phyloP scores from a whole-genome alignment of 2,797 vertebrate genomes.

The Neopelma chrysocephalum region DNA sequence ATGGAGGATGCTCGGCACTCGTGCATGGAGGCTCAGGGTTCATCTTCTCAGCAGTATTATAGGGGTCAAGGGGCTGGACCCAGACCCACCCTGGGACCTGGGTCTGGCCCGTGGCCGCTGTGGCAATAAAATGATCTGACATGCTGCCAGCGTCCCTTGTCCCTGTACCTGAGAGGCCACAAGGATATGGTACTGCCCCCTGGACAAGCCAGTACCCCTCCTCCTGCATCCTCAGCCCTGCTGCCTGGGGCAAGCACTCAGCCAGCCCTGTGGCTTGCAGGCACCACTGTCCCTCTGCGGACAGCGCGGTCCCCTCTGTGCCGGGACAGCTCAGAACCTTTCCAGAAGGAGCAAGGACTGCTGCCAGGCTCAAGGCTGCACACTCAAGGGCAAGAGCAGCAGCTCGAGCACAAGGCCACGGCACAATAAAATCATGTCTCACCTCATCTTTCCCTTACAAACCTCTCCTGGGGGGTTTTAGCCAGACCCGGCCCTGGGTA shows the following conservation, averaged over 20 bases:
- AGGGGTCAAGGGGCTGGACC: neutral
- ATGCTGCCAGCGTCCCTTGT: neutral
- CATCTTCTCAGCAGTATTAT: slow-evolving; percentile 22
- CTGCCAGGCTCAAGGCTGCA: slow-evolving; percentile 2
- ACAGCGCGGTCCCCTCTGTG: rapidly evolving
- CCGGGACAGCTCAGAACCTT: rapidly evolving
- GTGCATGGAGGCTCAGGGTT: rapidly evolving
- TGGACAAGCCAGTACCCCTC: neutral
- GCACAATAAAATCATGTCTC: neutral
- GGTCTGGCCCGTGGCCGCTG: neutral
- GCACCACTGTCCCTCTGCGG: neutral
- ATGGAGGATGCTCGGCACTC: neutral
- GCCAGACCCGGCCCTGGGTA: neutral
- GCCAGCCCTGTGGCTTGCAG: neutral
- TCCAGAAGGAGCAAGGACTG: neutral
- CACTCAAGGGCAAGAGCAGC: neutral
- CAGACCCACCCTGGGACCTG: neutral
- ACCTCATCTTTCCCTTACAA: neutral
- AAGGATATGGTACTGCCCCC: neutral
- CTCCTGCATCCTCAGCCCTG: neutral
- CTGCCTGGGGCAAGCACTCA: neutral
- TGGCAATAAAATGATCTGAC: slow-evolving; percentile 38
- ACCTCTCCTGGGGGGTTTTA: neutral
- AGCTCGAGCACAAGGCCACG: rapidly evolving
- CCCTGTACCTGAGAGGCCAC: neutral